Base-by-base conservation (phyloP, 2,888 invertebrate species). In the Sarcophaga variegata region DNA sequence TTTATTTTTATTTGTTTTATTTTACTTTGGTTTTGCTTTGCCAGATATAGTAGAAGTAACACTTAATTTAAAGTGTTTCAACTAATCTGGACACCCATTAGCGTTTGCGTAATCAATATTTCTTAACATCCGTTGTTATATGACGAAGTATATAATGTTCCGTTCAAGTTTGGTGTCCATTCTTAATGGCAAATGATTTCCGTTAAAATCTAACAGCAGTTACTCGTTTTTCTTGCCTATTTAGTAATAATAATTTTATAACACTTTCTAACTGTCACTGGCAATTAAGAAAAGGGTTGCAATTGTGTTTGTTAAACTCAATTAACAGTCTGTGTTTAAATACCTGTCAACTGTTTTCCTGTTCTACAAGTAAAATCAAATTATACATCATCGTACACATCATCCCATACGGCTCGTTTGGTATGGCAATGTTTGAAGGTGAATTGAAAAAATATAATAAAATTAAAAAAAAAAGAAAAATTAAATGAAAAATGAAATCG, bases 291-390 rank as follows among this genome's bases (percentile, higher is more conserved):
- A 49, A 70, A 54, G 12, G 25, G 0, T 72, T 60, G 20, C 25
- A 25, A 79, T 54, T 22, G 22, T 10, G 54, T 45, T 27, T 49
- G 64, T 77, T 76, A 17, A 47, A 71, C 17, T 62, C 66, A 78
- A 71, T 54, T 78, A 78, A 72, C 67, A 78, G 77, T 77, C 77
- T 72, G 70, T 78, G 78, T 45, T 72, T 37, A 78, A 78, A 72
- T 78, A 72, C 72, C 78, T 83, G 83, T 83, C 83, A 83, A 54
- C 54, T 54, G 54, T 54, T 54, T 54, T 12, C 54, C 54, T 54
- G 54, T 54, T 54, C 17, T 54, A 54, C 17, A 54, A 54, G 5
- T 4, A 17, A 54, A 54, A 54, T 54, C 14, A 4, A 14, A 14
- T 54, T 17, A 54, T 17, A 54, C 54, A 54, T 37, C 37, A 37